A percentile compares a stretch with the other conserved stretches of the same genome.
Conservation (phyloP, 2,797 vertebrate species). For the Sternotherus odoratus region DNA sequence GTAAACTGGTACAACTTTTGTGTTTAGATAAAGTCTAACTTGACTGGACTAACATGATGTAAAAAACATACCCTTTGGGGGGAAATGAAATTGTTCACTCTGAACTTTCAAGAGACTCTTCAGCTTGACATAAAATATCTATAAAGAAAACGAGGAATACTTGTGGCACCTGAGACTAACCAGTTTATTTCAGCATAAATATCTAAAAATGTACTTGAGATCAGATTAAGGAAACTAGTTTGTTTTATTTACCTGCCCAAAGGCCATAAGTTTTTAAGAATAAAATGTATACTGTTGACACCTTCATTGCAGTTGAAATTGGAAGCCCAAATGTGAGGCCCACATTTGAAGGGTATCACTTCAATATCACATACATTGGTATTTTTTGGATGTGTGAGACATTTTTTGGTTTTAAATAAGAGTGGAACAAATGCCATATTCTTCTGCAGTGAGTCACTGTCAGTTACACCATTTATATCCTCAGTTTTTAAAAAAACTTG, state of each 20-base stretch:
- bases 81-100: not conserved
- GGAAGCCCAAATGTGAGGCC: slow-evolving; percentile 25
- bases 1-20: rapidly evolving
- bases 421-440: slow-evolving; percentile 22
- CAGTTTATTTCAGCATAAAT: too few species aligned
- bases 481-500: slow-evolving; percentile 18
- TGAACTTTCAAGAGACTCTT: slow-evolving; percentile 18
- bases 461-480: slow-evolving; percentile 12
- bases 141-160: not conserved
- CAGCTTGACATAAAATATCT: not conserved
- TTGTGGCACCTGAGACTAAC: too few species aligned
- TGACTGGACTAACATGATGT: not conserved
- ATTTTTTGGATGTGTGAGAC: not conserved
- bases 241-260: slow-evolving; percentile 33
- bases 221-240: slow-evolving; percentile 30
- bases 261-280: not conserved
- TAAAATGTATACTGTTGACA: not conserved
- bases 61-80: not conserved
- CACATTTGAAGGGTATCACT: not conserved
- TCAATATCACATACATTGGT: slow-evolving; percentile 20
- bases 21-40: not conserved
- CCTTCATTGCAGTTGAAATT: not conserved
- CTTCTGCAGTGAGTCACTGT: slow-evolving; percentile 34
- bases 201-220: not conserved
- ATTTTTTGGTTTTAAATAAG: slow-evolving; percentile 32